Conservation (phyloP, 2,888 invertebrate species). For the Parnassius mnemosyne region DNA sequence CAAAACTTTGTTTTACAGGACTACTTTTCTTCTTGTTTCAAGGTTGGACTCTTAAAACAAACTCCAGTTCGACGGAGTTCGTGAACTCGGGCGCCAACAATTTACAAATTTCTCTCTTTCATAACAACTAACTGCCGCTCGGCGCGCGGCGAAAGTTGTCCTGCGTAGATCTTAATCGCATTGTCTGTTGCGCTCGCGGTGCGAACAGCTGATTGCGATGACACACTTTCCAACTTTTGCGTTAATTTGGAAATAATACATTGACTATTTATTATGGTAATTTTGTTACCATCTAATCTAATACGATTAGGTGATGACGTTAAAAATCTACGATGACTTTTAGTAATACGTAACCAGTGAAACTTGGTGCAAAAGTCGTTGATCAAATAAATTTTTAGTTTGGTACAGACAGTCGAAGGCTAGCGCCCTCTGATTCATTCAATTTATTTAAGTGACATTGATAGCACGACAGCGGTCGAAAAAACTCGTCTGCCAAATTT, state of each 20-base stretch:
- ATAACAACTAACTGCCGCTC: conserved; percentile 82
- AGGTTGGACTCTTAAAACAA: conserved; percentile 83
- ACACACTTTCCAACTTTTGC: conserved; percentile 68
- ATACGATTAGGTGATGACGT: neutral
- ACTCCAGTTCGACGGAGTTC: conserved; percentile 81
- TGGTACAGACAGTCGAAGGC: conserved; percentile 24
- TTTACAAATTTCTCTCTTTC: conserved; percentile 82
- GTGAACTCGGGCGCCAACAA: conserved; percentile 82
- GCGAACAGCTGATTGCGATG: conserved; percentile 76
- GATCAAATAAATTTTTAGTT: neutral
- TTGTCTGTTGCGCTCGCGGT: conserved; percentile 80
- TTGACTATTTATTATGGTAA: conserved; percentile 21
- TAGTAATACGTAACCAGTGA: neutral
- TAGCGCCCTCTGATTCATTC: conserved; percentile 69
- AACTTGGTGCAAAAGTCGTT: conserved; percentile 1
- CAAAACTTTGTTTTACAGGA: conserved; percentile 82
- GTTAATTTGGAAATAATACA: conserved; percentile 51
- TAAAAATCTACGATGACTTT: neutral
- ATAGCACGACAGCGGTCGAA: conserved; percentile 72
- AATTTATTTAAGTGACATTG: conserved; percentile 80
- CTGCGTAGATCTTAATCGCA: conserved; percentile 82
- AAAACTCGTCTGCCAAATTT: conserved; percentile 72
- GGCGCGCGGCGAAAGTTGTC: conserved; percentile 81
- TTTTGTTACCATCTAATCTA: conserved; percentile 13
- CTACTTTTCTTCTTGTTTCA: conserved; percentile 83